Evolutionary conservation across 2,113 vertebrate genomes (phyloP), one percentile per base, ranked within the genome.

Genomic region (Sander vitreus): DNA sequence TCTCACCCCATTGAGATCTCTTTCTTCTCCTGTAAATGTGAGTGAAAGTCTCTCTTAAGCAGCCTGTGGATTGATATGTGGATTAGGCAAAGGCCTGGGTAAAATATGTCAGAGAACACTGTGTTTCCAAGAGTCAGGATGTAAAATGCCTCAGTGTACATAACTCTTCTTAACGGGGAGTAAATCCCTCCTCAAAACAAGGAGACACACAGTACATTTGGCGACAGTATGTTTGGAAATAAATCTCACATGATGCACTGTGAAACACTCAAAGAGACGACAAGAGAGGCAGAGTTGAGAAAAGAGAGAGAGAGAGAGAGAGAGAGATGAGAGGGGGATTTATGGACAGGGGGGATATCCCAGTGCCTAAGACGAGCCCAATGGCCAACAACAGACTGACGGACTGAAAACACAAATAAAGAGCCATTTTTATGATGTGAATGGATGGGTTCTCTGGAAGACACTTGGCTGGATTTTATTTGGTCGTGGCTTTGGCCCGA

Each of bases 91-190:
- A 88, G 80, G 55, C 87, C 85, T 62, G 23, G 78, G 67, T 94
- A 92, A 95, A 94, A 91, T 93, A 91, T 83, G 69, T 80, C 77
- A 39, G 82, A 85, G 73, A 93, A 87, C 87, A 78, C 85, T 86
- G 83, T 78, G 92, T 93, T 93, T 88, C 85, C 86, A 84, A 79
- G 87, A 93, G 73, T 92, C 76, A 60, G 88, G 92, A 91, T 90
- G 90, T 94, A 93, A 95, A 94, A 91, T 39, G 73, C 78, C 80
- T 73, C 82, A 66, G 81, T 91, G 94, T 95, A 91, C 92, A 95
- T 95, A 96, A 96, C 93, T 96, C 95, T 95, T 95, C 84, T 92
- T 88, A 93, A 93, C 91, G 82, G 88, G 86, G 91, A 91, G 92
- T 93, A 92, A 95, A 95, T 95, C 94, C 94, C 90, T 86, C 79